Evolutionary conservation across 1,140 invertebrate species (phyloP).

Genomic region (Elysia chlorotica): DNA sequence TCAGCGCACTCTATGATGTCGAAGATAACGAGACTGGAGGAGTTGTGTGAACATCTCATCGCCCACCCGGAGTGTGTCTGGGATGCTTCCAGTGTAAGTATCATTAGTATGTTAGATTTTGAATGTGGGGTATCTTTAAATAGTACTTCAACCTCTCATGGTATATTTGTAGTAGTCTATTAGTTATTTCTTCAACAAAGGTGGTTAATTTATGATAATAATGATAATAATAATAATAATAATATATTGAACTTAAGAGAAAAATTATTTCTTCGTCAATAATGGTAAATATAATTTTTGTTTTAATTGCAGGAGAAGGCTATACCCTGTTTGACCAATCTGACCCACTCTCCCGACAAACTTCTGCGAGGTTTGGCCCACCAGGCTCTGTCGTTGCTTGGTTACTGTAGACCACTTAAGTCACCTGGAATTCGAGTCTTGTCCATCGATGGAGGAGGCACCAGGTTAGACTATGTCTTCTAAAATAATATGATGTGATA

Average conservation of each 20-base stretch:
- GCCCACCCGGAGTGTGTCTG: slow-evolving; percentile 75
- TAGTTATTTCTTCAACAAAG: too few species aligned
- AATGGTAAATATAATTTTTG: too few species aligned
- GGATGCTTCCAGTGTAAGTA: slow-evolving; percentile 72
- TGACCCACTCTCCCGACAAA: slow-evolving; percentile 49
- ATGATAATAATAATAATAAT: too few species aligned
- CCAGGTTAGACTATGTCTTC: too few species aligned
- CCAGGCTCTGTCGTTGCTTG: slow-evolving; percentile 72
- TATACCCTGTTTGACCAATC: slow-evolving; percentile 68
- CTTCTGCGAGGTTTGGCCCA: slow-evolving; percentile 29
- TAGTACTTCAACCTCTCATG: too few species aligned
- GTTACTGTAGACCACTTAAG: slow-evolving; percentile 73
- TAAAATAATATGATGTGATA: too few species aligned
- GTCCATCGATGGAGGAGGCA: slow-evolving; percentile 89
- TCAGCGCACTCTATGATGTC: slow-evolving; percentile 68
- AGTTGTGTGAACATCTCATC: slow-evolving; percentile 73
- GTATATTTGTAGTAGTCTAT: too few species aligned
- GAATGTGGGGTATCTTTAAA: too few species aligned
- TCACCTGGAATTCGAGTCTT: slow-evolving; percentile 80
- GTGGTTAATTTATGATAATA: too few species aligned
- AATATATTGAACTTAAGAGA: too few species aligned
- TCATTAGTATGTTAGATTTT: neutral
- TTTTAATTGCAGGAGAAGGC: slow-evolving; percentile 67
- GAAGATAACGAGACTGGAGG: slow-evolving; percentile 69
- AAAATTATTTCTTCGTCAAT: too few species aligned